Base-by-base conservation (phyloP, 2,113 vertebrate genomes). In the Mesembrinibis cayennensis region DNA sequence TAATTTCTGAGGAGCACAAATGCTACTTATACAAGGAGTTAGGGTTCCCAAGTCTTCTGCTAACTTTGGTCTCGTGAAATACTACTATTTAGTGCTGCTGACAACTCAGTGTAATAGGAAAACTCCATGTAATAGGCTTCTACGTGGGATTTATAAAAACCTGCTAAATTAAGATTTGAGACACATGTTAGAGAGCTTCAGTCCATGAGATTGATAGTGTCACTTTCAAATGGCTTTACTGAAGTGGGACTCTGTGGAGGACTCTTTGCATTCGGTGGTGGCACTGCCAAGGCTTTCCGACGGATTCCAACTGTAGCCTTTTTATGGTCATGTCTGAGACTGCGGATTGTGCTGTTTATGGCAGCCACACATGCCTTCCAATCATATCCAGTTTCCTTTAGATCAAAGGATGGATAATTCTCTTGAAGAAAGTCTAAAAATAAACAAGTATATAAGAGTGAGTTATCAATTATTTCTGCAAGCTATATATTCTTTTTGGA, bases 361-460 rank as follows among this genome's bases (percentile, higher is more conserved):
- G 98, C 97, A 26, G 89, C 95, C 55, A 99, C 98, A 1, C 98
- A 99, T 1, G 97, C 94, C 95, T 98, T 98, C 98, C 98, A 99
- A 79, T 98, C 98, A 26, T 89, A 92, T 16, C 98, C 98, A 42
- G 40, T 93, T 90, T 98, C 98, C 3, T 87, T 94, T 7, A 99
- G 96, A 84, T 98, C 96, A 96, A 96, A 97, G 55, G 90, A 90
- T 16, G 98, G 97, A 67, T 97, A 99, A 87, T 74, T 97, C 19
- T 98, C 98, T 67, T 98, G 97, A 52, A 99, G 98, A 89, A 99
- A 98, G 25, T 99, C 98, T 99, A 81, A 96, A 89, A 95, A 93
- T 44, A 93, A 94, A 90, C 49, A 93, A 96, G 23, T 20, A 94
- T 12, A 40, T 27, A 88, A 91, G 9, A 89, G 58, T 56, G 45